Evolutionary conservation across 2,797 vertebrate species (phyloP).

Genomic region (Syngnathus acus): DNA sequence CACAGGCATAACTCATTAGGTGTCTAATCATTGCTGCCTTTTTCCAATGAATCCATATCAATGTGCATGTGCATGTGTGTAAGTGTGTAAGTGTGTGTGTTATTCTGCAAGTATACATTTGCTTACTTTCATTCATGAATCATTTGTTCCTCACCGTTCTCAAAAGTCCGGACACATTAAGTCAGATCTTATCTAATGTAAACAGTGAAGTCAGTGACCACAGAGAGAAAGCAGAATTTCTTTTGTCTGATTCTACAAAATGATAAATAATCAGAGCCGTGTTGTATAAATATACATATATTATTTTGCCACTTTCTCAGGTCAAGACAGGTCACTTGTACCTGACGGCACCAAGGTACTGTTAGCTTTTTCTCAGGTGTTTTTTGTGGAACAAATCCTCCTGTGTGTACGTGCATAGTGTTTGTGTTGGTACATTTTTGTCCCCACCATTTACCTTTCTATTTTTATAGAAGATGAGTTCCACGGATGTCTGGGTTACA

Average conservation of each 20-base stretch:
- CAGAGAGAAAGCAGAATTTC: slow-evolving; percentile 10
- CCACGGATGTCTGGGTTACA: background rate
- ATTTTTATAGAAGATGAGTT: background rate
- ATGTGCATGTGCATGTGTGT: slow-evolving; percentile 8
- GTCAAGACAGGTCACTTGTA: background rate
- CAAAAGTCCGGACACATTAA: slow-evolving; percentile 30
- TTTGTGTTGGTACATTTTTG: background rate
- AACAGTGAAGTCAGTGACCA: slow-evolving; percentile 29
- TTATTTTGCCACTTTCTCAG: background rate
- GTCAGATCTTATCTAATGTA: slow-evolving; percentile 36
- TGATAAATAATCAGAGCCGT: background rate
- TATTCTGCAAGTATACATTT: slow-evolving; percentile 15
- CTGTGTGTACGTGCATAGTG: background rate
- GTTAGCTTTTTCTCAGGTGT: background rate
- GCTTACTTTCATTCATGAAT: slow-evolving; percentile 41
- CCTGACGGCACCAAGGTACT: background rate
- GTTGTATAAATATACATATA: background rate
- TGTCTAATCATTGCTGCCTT: slow-evolving; percentile 55
- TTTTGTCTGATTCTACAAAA: background rate
- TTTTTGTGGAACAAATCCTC: background rate
- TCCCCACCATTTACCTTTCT: background rate
- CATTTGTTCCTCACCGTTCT: slow-evolving; percentile 23
- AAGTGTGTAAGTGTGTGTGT: slow-evolving; percentile 1
- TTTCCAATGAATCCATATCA: slow-evolving; percentile 51
- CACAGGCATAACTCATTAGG: slow-evolving; percentile 48